phyloP scores from a whole-genome alignment of 2,797 vertebrate species.

The Steatocranus sp. region DNA sequence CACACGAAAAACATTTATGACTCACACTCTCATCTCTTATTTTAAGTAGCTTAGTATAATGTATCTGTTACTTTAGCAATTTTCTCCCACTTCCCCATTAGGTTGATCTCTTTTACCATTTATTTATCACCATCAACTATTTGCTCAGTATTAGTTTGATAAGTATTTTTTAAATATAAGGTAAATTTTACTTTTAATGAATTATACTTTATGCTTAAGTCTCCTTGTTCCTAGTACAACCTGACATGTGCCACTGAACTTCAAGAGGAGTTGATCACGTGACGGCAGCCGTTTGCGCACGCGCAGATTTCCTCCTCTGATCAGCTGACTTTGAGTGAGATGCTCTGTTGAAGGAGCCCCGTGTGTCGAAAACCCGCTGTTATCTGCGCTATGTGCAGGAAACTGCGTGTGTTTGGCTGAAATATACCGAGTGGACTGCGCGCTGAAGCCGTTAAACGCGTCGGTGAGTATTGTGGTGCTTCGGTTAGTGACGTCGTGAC shows the following conservation, averaged over 20 bases:
- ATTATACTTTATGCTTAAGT: not conserved
- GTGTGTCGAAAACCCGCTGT: slow-evolving; percentile 23
- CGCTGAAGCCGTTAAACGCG: not conserved
- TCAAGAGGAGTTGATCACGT: not conserved
- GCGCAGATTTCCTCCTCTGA: slow-evolving; percentile 20
- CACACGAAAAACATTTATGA: not conserved
- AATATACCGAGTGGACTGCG: slow-evolving; percentile 3
- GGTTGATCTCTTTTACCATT: not conserved
- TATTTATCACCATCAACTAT: not conserved
- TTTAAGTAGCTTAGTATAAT: not conserved
- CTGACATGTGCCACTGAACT: not conserved
- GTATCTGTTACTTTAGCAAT: not conserved
- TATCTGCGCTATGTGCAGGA: slow-evolving; percentile 36
- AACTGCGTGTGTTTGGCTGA: slow-evolving; percentile 4
- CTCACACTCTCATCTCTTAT: not conserved
- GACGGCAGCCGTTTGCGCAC: slow-evolving; percentile 36
- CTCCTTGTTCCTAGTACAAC: not conserved
- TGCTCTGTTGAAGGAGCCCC: slow-evolving; percentile 49
- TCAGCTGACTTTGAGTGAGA: slow-evolving; percentile 77
- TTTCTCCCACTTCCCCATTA: not conserved
- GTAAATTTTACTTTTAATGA: not conserved
- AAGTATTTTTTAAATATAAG: not conserved
- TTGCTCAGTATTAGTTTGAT: not conserved
- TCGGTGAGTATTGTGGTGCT: slow-evolving; percentile 48
- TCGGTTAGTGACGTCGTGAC: slow-evolving; percentile 53